These are phyloP conservation scores for Hydra vulgaris DNA, from an alignment of 30 jellyfish, hydroid and myxozoan genomes.

Conservation along the genomic window DNA sequence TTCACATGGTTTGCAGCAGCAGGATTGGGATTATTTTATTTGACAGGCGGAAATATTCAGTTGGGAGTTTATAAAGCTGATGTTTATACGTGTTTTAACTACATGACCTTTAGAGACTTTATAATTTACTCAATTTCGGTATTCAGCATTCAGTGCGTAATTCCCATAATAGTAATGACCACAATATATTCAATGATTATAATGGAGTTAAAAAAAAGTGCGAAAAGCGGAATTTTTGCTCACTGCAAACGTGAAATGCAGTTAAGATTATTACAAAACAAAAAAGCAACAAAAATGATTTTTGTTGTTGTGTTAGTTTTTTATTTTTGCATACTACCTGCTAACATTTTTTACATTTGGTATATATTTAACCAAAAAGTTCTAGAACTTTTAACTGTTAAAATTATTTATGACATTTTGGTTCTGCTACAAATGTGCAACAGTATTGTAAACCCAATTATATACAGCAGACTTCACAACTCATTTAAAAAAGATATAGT, in stretches of 20 bases:
- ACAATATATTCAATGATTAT: constrained; percentile 46
- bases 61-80: not conserved
- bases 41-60: constrained; percentile 16
- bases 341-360: constrained; percentile 38
- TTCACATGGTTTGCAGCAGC: constrained; percentile 52
- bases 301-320: constrained; percentile 47
- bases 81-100: not conserved
- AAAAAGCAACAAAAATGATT: constrained; percentile 58
- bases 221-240: constrained; percentile 2
- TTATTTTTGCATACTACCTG: constrained; percentile 60
- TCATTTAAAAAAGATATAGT: constrained; percentile 55
- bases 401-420: constrained; percentile 21
- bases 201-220: constrained; percentile 20
- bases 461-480: constrained; percentile 74
- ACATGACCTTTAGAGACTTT: not conserved
- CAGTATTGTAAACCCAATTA: constrained; percentile 81
- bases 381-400: not conserved
- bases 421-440: constrained; percentile 47
- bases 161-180: constrained; percentile 56
- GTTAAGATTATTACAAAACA: constrained; percentile 42
- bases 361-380: not conserved
- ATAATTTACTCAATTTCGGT: not conserved
- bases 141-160: constrained; percentile 35
- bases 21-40: constrained; percentile 26
- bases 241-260: constrained; percentile 18